Base-by-base conservation (phyloP, 2,797 vertebrate species). In the Sciurus carolinensis region DNA sequence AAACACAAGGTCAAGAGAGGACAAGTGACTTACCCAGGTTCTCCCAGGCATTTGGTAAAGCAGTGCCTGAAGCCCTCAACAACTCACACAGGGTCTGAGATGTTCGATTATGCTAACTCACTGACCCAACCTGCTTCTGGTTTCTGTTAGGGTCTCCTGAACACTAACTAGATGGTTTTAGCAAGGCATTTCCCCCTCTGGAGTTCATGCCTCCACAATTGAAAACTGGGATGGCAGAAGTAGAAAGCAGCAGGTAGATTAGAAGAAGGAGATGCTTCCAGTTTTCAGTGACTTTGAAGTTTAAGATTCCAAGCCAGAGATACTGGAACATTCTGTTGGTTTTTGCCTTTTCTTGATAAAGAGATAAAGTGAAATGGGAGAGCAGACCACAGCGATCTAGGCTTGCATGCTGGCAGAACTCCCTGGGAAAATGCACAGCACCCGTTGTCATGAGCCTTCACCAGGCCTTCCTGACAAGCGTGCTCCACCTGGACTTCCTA, bases 231-330 rank as follows among this genome's bases (percentile, higher is more conserved):
- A 10, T 3, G 59, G 13, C 76, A n/a, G 15, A 14, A 67, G 7
- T 54, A 13, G 17, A 8, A 87, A 59, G 14, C 54, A 57, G 54
- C 54, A 57, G 20, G 54, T 57, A 57, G 20, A 22, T 57, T 57
- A 80, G 26, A 83, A 80, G 26, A 83, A 84, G 10, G 14, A 9
- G 54, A 73, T 11, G 33, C 75, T 75, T 79, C 81, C 44, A 67
- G 52, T 26, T 91, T 85, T 72, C 59, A 90, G 1, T 20, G 57
- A 30, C 76, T 36, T 36, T 95, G 33, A 77, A 47, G n/a, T 54
- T 50, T 66, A 47, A 96, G 81, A 64, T 42, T 87, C 57, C 26
- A 87, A 94, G 86, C 14, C 86, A 76, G 33, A 89, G 24, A 75
- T 33, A 33, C 47, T 69, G 47, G 44, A 47, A 72, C 1, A 1